Conservation (phyloP, 2,113 vertebrate species). For the Miniopterus natalensis region DNA sequence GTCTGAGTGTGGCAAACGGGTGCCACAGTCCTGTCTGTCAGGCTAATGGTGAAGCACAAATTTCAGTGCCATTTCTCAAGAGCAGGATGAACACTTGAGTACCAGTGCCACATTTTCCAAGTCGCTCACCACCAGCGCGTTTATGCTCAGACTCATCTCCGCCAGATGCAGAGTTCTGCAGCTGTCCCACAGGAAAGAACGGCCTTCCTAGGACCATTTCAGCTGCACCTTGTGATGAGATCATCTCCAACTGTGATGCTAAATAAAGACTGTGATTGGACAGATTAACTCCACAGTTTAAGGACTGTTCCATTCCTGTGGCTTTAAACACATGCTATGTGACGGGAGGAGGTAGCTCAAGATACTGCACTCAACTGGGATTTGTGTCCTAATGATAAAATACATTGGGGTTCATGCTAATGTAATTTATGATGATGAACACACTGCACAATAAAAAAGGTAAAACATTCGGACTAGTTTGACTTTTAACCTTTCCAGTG, state of each 20-base stretch:
- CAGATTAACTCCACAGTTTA: not conserved
- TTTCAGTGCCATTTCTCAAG: not conserved
- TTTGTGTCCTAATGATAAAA: constrained; percentile 58
- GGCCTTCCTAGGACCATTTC: not conserved
- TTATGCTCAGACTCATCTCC: not conserved
- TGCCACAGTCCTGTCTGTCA: not conserved
- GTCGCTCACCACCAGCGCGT: not conserved
- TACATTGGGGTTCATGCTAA: constrained; percentile 51
- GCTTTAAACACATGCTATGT: not conserved
- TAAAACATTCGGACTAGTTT: constrained; percentile 81
- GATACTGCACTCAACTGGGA: not conserved
- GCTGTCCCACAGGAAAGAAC: not conserved
- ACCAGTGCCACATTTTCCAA: not conserved
- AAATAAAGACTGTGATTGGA: not conserved
- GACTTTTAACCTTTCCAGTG: constrained; percentile 81
- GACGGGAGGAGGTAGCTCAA: not conserved
- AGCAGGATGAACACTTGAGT: not conserved
- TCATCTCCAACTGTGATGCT: not conserved
- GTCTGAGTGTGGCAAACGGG: not conserved
- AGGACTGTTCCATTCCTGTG: not conserved
- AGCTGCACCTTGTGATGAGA: not conserved
- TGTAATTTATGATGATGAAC: constrained; percentile 71
- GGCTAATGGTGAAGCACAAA: not conserved
- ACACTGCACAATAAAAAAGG: constrained; percentile 71
- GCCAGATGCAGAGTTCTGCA: not conserved